Base-by-base conservation (phyloP, 1,140 invertebrate genomes). In the Asobara japonica region DNA sequence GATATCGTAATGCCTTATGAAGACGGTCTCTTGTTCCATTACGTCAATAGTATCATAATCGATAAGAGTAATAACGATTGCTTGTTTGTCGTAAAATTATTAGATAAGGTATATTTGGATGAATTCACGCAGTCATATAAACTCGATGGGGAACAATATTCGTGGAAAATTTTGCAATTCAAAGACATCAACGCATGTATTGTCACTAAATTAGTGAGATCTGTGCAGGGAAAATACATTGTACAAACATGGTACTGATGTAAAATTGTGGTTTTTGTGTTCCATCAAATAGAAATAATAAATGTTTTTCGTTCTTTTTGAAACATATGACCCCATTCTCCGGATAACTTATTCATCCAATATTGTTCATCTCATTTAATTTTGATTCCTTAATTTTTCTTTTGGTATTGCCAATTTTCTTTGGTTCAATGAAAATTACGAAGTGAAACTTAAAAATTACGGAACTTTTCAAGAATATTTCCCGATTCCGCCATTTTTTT, bases 21-120 rank as follows among this genome's bases (percentile, higher is more conserved):
- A 22, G 20, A 66, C n/a, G 65, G 65, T 20, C 36, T 27, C 22
- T 41, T 45, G 20, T 66, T 66, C 29, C 25, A 65, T 31, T 11
- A 65, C 16, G 30, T 65, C 1, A 8, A 65, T 1, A 4, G 1
- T 4, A 65, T 65, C 18, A 36, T 65, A 5, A 36, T 65, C 22
- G 18, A 65, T 16, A 30, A n/a, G 36, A n/a, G n/a, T 41, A 41
- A 4, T 30, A 27, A 62, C 2, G n/a, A 16, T 16, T 27, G 10
- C 16, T 13, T 30, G 1, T 10, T 62, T 30, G 8, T 62, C 11
- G 6, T 16, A 5, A 27, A 30, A 30, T 62, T 25, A 16, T 62
- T 62, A 4, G 2, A 16, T 8, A 11, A 62, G 7, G 60, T 62
- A 10, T 27, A 30, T 62, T 62, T 10, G 10, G 27, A 62, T 30